These are phyloP conservation scores for Leptobrachium ailaonicum DNA, from an alignment of 2,113 vertebrate species.

Conservation along the genomic window DNA sequence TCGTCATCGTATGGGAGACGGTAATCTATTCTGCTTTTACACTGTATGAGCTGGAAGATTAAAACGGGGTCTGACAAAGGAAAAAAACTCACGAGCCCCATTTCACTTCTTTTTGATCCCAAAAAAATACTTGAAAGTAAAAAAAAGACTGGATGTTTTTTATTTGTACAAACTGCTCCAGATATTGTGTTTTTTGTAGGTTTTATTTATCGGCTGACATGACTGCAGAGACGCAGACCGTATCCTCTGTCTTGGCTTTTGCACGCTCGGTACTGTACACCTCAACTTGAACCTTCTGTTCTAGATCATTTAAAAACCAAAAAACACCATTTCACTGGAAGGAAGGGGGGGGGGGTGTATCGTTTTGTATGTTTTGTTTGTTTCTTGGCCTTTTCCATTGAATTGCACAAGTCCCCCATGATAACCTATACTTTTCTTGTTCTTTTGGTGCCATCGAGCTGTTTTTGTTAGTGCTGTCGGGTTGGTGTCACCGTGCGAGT, in stretches of 20 bases:
- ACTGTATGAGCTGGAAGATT: conserved; percentile 32
- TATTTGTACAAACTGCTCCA: conserved; percentile 57
- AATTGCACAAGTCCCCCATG: not conserved
- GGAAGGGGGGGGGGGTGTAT: not conserved
- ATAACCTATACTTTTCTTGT: not conserved
- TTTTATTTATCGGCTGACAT: conserved; percentile 8
- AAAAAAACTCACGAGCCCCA: too few species aligned
- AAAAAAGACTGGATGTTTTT: conserved; percentile 51
- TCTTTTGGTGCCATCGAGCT: too few species aligned
- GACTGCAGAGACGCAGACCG: not conserved
- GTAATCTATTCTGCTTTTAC: not conserved
- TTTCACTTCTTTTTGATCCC: conserved; percentile 11
- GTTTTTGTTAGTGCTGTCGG: too few species aligned
- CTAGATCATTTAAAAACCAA: not conserved
- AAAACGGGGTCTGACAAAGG: too few species aligned
- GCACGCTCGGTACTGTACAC: conserved; percentile 56
- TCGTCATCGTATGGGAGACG: not conserved
- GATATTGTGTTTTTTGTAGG: not conserved
- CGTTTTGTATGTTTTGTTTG: not conserved
- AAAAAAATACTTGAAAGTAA: conserved; percentile 65
- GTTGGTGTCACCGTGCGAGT: too few species aligned
- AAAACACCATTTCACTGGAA: not conserved
- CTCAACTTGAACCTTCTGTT: conserved; percentile 48
- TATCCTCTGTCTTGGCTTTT: not conserved
- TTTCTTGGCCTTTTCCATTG: not conserved